Evolutionary conservation across 92 coral and sea anemone species (phyloP).

Genomic region (Isaurus tuberculatus): DNA sequence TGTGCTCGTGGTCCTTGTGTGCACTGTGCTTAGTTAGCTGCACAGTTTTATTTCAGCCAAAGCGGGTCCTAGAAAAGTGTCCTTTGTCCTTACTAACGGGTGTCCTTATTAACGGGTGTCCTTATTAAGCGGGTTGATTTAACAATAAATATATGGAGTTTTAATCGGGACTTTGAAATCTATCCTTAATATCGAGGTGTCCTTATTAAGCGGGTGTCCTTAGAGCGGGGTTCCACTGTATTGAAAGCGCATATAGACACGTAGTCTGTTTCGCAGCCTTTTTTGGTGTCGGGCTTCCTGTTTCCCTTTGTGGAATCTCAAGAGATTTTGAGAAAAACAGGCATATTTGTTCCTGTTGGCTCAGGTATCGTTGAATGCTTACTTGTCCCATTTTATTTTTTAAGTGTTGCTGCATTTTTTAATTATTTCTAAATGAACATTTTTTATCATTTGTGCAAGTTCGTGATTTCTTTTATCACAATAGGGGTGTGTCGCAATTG

Average conservation of each 20-base stretch:
- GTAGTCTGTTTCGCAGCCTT: slow-evolving; percentile 10
- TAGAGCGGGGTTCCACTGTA: not conserved
- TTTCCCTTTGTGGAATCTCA: slow-evolving; percentile 10
- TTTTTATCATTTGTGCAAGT: not conserved
- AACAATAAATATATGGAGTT: not conserved
- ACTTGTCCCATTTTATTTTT: not conserved
- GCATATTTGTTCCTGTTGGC: slow-evolving; percentile 48
- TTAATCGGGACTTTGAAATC: not conserved
- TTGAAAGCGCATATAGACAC: slow-evolving; percentile 1
- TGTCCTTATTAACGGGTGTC: slow-evolving; percentile 29
- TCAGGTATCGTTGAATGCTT: slow-evolving; percentile 38
- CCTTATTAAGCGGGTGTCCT: slow-evolving; percentile 12
- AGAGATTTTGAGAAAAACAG: slow-evolving; percentile 38
- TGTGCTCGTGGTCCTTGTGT: slow-evolving; percentile 13
- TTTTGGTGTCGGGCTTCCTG: slow-evolving; percentile 13
- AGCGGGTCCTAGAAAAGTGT: slow-evolving; percentile 19
- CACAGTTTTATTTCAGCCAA: slow-evolving; percentile 3
- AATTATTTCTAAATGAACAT: not conserved
- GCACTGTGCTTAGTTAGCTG: slow-evolving; percentile 6
- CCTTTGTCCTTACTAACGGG: slow-evolving; percentile 30
- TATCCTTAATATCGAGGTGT: slow-evolving; percentile 15
- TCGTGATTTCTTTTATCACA: slow-evolving; percentile 10
- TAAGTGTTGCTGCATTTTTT: slow-evolving; percentile 2
- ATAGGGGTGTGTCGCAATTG: slow-evolving; percentile 34
- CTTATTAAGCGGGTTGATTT: slow-evolving; percentile 20